A percentile compares a stretch with the other conserved stretches of the same genome.
Evolutionary conservation across 1,140 invertebrate species (phyloP).

Genomic region (Polypedilum vanderplanki): DNA sequence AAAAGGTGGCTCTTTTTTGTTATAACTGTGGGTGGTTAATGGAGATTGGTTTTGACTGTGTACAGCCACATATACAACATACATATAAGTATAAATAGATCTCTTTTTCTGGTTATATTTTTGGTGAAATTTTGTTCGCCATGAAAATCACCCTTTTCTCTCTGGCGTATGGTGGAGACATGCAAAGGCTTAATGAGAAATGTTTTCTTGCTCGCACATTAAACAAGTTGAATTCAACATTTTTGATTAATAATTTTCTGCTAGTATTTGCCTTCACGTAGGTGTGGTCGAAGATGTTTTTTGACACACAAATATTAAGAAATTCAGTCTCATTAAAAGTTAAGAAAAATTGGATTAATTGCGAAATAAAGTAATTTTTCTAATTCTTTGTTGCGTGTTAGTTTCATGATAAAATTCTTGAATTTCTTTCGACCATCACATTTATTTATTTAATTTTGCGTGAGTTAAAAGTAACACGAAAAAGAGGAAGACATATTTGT

Average conservation of each 20-base stretch:
- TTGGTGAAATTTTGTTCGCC: background rate
- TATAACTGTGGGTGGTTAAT: slow-evolving; percentile 12
- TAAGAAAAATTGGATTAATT: background rate
- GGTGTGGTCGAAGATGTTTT: too few relatives aligned
- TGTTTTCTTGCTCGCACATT: too few relatives aligned
- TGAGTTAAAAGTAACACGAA: background rate
- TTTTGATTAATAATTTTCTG: too few relatives aligned
- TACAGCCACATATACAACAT: background rate
- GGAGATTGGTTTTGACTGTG: background rate
- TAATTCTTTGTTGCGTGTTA: slow-evolving; percentile 4
- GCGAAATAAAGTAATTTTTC: slow-evolving; percentile 5
- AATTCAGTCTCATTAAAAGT: too few relatives aligned
- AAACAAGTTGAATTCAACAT: too few relatives aligned
- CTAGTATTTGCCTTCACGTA: too few relatives aligned
- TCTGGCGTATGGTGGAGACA: background rate
- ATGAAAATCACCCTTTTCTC: background rate
- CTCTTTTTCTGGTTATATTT: background rate
- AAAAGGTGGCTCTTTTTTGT: background rate
- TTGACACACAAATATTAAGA: too few relatives aligned
- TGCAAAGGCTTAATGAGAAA: too few relatives aligned
- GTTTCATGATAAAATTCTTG: background rate
- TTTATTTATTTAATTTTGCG: slow-evolving; percentile 7
- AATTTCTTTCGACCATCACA: background rate
- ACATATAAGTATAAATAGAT: background rate
- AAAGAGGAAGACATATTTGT: background rate